Percentiles rank a stretch among this genome's conserved stretches.
phyloP scores from a whole-genome alignment of 1,140 invertebrate species.

The Caenorhabditis briggsae region DNA sequence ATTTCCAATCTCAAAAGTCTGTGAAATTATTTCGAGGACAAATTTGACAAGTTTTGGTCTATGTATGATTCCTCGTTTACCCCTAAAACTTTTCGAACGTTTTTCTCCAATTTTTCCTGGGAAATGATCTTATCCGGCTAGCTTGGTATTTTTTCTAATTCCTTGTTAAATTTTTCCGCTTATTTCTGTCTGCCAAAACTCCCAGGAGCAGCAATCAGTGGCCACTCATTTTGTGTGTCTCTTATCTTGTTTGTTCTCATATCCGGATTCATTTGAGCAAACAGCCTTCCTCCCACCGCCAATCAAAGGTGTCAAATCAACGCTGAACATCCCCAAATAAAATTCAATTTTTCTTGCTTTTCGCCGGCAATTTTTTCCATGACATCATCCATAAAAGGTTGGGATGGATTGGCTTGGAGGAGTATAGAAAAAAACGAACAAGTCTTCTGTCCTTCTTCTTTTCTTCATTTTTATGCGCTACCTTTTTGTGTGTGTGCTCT shows the following conservation, averaged over 20 bases:
- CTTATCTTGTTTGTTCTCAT: conserved; percentile 31
- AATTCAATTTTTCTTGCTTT: neutral
- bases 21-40: no score
- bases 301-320: neutral
- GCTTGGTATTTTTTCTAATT: neutral
- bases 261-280: conserved; percentile 41
- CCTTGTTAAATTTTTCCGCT: neutral
- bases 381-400: conserved; percentile 14
- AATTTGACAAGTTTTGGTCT: no score
- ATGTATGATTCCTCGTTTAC: no score
- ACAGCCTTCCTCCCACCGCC: neutral
- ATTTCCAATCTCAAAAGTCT: no score
- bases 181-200: conserved; percentile 7
- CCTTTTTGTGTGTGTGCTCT: neutral
- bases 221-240: conserved; percentile 8
- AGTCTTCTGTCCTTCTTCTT: neutral
- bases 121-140: no score
- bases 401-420: conserved; percentile 1
- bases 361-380: neutral
- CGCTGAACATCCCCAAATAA: neutral
- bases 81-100: no score
- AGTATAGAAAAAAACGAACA: neutral
- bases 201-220: neutral
- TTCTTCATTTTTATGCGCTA: neutral
- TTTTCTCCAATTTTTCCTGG: neutral